Evolutionary conservation across 2,113 vertebrate genomes (phyloP).

Genomic region (Epinephelus cyanopodus): DNA sequence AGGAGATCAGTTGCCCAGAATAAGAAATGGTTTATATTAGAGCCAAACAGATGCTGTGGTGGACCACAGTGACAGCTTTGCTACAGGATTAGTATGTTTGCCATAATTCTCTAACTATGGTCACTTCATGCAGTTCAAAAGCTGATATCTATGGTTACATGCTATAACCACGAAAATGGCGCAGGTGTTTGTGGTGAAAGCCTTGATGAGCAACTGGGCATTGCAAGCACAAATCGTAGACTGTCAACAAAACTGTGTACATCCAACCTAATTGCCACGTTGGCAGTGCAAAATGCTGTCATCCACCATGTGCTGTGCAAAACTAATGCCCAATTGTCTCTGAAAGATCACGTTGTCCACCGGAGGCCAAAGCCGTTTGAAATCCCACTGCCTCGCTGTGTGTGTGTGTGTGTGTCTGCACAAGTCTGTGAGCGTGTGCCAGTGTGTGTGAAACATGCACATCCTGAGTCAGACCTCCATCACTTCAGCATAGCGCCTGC

Average conservation of each 20-base stretch:
- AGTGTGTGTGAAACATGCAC: slow-evolving; percentile 3
- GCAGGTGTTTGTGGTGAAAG: neutral
- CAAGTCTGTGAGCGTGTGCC: neutral
- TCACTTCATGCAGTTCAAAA: neutral
- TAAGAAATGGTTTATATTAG: slow-evolving; percentile 46
- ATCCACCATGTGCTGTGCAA: slow-evolving; percentile 6
- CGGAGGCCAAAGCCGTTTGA: neutral
- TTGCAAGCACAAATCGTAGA: slow-evolving; percentile 8
- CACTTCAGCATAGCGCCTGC: slow-evolving; percentile 42
- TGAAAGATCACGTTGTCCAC: slow-evolving; percentile 11
- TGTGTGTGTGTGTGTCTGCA: neutral
- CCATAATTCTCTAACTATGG: neutral
- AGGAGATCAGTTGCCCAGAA: slow-evolving; percentile 10
- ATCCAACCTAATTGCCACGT: slow-evolving; percentile 7
- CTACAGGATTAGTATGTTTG: slow-evolving; percentile 23
- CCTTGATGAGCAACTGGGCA: slow-evolving; percentile 13
- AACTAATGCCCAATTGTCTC: slow-evolving; percentile 10
- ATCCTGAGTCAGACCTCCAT: slow-evolving; percentile 45
- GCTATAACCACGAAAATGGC: slow-evolving; percentile 14
- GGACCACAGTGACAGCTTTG: slow-evolving; percentile 32
- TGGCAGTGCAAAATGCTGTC: neutral
- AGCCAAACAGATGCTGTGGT: slow-evolving; percentile 31
- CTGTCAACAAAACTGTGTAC: slow-evolving; percentile 14
- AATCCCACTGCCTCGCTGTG: slow-evolving; percentile 6
- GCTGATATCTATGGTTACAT: neutral